Evolutionary conservation across 2,113 vertebrate species (phyloP).

Genomic region (Furnarius figulus): DNA sequence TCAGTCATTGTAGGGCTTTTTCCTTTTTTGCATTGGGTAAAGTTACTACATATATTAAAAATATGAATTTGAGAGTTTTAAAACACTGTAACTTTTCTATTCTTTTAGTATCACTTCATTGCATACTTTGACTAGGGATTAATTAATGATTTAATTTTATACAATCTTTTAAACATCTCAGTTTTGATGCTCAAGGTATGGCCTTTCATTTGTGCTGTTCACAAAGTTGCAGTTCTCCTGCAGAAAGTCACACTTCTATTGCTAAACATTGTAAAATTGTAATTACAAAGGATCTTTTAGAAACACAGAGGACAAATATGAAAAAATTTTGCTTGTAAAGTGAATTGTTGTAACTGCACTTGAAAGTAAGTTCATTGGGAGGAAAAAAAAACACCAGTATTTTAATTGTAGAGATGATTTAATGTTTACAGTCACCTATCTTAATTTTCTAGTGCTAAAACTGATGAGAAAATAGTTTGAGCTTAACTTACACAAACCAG

Average conservation of each 20-base stretch:
- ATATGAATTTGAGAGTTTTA: neutral
- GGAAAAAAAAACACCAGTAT: neutral
- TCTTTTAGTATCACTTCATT: neutral
- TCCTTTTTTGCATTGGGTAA: neutral
- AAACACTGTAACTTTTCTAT: neutral
- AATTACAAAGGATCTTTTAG: neutral
- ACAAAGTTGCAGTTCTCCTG: neutral
- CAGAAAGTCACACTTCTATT: neutral
- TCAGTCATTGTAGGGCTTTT: neutral
- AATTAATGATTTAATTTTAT: neutral
- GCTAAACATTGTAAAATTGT: neutral
- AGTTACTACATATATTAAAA: neutral
- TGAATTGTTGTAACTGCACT: neutral
- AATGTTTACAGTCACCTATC: neutral
- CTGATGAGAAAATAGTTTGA: neutral
- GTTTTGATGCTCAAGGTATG: neutral
- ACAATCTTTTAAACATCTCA: neutral
- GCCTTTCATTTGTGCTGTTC: neutral
- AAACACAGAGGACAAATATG: neutral
- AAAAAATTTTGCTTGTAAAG: neutral
- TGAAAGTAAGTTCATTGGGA: neutral
- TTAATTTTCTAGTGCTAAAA: neutral
- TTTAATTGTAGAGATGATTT: neutral
- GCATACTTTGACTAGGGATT: neutral
- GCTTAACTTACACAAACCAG: neutral